Evolutionary conservation across 1,140 invertebrate species (phyloP), one percentile per base, ranked within the genome.

Genomic region (Formica selysi): DNA sequence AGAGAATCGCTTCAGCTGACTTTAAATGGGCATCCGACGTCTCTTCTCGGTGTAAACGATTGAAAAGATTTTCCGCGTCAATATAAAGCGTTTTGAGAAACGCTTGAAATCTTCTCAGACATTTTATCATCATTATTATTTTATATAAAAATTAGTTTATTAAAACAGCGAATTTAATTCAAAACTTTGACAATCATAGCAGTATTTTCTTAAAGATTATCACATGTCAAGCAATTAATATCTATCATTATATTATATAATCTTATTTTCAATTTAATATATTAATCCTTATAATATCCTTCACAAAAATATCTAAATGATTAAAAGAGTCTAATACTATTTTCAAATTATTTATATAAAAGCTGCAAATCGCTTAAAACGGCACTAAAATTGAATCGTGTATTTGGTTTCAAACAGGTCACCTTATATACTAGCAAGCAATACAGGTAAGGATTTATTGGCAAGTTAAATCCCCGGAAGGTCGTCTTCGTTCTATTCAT

Each of bases 391-490:
- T 38, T 74, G 38, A 73, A 81, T 44, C 36, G 44, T 51, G 41
- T 65, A 78, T 51, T 51, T 44, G 7, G 32, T 41, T 83, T 29
- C 57, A 54, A 26, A 32, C 57, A 57, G n/a, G 54, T 73, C 54
- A 41, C 54, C 68, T 83, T 83, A 83, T 74, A 83, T 19, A 57
- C 64, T 16, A 13, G 61, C 13, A 22, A 68, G 64, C 78, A 65
- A 80, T 67, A 80, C 65, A 80, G 68, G 79, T 74, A 70, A 83
- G 54, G 79, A 85, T 85, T 85, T 85, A 79, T 16, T 44, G 44
- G 68, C 74, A 87, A 89, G 89, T 91, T 80, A 89, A 91, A 91
- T 89, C 89, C 83, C 70, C 74, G 81, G 80, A 86, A 91, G 87
- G 74, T 91, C 89, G 78, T 84, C 85, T 85, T 44, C 83, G 81